Evolutionary conservation across 2,888 invertebrate genomes (phyloP).

Genomic region (Cistogaster globosa): DNA sequence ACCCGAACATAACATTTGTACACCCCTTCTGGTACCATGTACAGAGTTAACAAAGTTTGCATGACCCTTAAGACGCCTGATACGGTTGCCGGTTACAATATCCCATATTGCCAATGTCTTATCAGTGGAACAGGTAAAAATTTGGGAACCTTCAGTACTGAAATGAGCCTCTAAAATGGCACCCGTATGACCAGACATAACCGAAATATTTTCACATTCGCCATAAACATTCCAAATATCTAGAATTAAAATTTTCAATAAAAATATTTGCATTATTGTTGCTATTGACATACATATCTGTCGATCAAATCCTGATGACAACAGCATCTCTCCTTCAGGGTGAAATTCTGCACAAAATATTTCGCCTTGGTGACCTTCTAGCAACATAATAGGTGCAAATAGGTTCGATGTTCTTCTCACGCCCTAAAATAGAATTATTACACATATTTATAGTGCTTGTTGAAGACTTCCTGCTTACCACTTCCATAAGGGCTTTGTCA

Average conservation of each 20-base stretch:
- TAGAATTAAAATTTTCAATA: conserved; percentile 76
- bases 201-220: conserved; percentile 98
- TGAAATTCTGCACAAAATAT: conserved; percentile 96
- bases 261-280: too few species aligned
- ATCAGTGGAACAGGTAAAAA: conserved; percentile 97
- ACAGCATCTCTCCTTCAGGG: conserved; percentile 96
- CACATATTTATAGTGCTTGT: conserved; percentile 50
- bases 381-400: conserved; percentile 95
- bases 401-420: conserved; percentile 93
- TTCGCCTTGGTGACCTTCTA: conserved; percentile 98
- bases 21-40: conserved; percentile 90
- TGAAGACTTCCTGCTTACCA: conserved; percentile 84
- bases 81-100: conserved; percentile 91
- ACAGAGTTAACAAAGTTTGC: conserved; percentile 90
- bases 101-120: conserved; percentile 98
- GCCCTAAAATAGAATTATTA: conserved; percentile 82
- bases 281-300: conserved; percentile 89
- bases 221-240: conserved; percentile 98
- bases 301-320: conserved; percentile 97
- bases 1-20: conserved; percentile 94
- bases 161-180: conserved; percentile 97
- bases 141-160: conserved; percentile 91
- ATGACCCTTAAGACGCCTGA: conserved; percentile 95
- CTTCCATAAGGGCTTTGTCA: conserved; percentile 89
- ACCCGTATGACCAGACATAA: conserved; percentile 96